Conservation (phyloP, 2,888 invertebrate species). For the Parapristionchus giblindavisi region DNA sequence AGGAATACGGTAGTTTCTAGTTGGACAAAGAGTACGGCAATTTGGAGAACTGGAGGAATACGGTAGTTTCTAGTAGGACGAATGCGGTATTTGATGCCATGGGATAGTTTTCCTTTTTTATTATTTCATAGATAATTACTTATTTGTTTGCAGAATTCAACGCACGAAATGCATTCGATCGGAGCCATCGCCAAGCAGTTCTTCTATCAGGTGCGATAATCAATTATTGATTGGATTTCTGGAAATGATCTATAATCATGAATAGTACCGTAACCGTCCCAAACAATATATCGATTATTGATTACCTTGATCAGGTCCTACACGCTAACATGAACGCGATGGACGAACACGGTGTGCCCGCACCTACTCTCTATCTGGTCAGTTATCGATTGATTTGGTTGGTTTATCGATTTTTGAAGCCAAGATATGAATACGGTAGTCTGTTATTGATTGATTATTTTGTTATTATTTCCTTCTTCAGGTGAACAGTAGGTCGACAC, state of each 20-base stretch:
- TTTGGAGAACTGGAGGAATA: no score
- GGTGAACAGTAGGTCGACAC: constrained; percentile 36
- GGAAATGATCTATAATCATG: no score
- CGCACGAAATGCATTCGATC: constrained; percentile 10
- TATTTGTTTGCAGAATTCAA: constrained; percentile 2
- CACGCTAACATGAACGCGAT: constrained; percentile 61
- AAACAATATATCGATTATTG: no score
- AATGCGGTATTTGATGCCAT: not conserved
- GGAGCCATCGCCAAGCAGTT: constrained; percentile 15
- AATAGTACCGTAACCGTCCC: no score
- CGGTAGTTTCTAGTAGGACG: no score
- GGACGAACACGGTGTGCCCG: constrained; percentile 51
- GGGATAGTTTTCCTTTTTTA: not conserved
- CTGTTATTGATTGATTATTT: not conserved
- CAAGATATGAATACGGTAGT: not conserved
- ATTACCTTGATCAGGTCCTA: constrained; percentile 45
- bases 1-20: no score
- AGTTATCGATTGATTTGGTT: not conserved
- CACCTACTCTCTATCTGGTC: constrained; percentile 57
- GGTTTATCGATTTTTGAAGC: no score
- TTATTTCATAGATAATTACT: not conserved
- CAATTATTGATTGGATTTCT: not conserved
- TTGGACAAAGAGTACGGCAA: no score
- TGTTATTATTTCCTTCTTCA: not conserved
- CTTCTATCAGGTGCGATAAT: constrained; percentile 12